Evolutionary conservation across 30 jellyfish, hydroid and myxozoan species (phyloP).

Genomic region (Hydractinia echinata): DNA sequence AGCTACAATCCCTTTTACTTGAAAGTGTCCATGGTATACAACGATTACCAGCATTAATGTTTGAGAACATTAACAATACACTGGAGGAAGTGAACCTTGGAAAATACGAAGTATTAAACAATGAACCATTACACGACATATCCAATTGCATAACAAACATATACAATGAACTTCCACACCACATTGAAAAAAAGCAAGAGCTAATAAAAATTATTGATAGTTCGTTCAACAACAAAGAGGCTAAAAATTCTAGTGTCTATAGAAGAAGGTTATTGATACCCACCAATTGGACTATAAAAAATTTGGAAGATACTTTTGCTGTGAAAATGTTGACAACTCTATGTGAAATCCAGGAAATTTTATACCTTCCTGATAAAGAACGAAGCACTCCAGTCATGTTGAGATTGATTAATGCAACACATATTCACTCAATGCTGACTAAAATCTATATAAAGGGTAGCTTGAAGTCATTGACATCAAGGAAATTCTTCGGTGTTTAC

Average conservation of each 20-base stretch:
- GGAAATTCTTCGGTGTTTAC: slow-evolving; percentile 3
- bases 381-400: not conserved
- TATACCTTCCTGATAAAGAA: not conserved
- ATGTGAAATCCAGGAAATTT: slow-evolving; percentile 14
- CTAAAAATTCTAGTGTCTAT: not conserved
- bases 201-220: not conserved
- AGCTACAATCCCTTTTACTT: not conserved
- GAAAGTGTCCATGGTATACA: slow-evolving; percentile 2
- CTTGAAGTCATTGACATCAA: not conserved
- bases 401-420: slow-evolving; percentile 2
- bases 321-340: not conserved
- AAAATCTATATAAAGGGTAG: not conserved
- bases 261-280: not conserved
- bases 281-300: not conserved
- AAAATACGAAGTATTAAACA: slow-evolving; percentile 8
- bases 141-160: slow-evolving; percentile 1
- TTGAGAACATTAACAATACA: not conserved
- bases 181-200: not conserved
- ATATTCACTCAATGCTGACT: not conserved
- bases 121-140: slow-evolving; percentile 23
- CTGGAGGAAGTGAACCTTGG: not conserved
- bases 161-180: slow-evolving; percentile 2
- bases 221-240: slow-evolving; percentile 2
- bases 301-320: not conserved
- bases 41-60: slow-evolving; percentile 17